Evolutionary conservation across 1,140 invertebrate species (phyloP).

Genomic region (Plutomurus gul): DNA sequence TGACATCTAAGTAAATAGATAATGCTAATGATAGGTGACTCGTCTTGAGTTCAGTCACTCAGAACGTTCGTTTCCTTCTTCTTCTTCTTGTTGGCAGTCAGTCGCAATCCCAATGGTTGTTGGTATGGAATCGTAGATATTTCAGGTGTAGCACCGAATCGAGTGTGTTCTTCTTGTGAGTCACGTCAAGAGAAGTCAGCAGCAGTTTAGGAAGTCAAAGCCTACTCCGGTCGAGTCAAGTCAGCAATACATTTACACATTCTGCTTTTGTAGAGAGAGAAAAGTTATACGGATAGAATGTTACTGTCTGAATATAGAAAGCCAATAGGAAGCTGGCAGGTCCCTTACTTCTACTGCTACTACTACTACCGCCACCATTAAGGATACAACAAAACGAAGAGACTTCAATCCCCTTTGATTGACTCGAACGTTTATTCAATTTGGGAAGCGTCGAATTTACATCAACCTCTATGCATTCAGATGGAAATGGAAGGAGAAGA

Average conservation of each 20-base stretch:
- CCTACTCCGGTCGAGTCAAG: conserved; percentile 12
- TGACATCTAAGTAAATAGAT: conserved; percentile 33
- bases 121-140: too few species aligned
- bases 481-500: conserved; percentile 10
- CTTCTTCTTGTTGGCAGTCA: background rate
- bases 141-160: too few species aligned
- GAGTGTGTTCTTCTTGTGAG: too few species aligned
- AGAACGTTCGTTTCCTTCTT: background rate
- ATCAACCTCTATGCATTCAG: conserved; percentile 25
- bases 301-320: too few species aligned
- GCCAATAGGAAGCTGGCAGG: too few species aligned
- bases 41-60: conserved; percentile 15
- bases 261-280: background rate
- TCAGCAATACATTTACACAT: background rate
- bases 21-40: conserved; percentile 38
- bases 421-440: conserved; percentile 35
- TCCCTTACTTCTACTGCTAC: background rate
- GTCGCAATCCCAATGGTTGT: background rate
- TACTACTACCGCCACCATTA: background rate
- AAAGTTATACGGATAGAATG: too few species aligned
- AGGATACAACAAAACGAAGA: background rate
- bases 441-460: conserved; percentile 21
- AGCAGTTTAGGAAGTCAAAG: background rate
- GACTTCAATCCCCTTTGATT: conserved; percentile 33
- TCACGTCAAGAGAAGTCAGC: background rate